phyloP scores from a whole-genome alignment of 2,888 invertebrate species.

The Tiliacea aurago region DNA sequence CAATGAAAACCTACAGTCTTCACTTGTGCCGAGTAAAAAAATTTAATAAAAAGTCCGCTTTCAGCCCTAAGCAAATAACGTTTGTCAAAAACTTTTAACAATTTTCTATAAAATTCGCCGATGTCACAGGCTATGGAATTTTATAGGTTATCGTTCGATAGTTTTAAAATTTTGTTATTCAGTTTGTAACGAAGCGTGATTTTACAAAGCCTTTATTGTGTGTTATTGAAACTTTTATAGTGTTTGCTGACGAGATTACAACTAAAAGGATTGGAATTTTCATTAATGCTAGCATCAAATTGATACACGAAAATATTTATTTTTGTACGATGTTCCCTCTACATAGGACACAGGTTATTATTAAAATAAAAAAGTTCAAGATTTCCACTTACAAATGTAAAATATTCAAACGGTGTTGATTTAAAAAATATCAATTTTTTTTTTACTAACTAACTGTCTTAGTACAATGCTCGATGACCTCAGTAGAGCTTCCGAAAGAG shows the following conservation, averaged over 20 bases:
- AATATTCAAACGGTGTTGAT: too few species aligned
- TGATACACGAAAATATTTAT: background rate
- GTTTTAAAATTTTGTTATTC: slow-evolving; percentile 29
- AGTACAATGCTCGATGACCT: too few species aligned
- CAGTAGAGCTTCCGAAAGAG: too few species aligned
- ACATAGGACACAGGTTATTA: too few species aligned
- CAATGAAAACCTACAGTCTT: slow-evolving; percentile 36
- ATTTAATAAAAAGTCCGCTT: slow-evolving; percentile 32
- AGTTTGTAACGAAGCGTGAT: slow-evolving; percentile 31
- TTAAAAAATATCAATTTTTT: too few species aligned
- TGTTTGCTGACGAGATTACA: slow-evolving; percentile 4
- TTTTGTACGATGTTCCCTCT: background rate
- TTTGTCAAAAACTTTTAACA: slow-evolving; percentile 56
- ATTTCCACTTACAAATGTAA: background rate
- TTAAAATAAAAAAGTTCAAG: too few species aligned
- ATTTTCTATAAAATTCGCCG: slow-evolving; percentile 51
- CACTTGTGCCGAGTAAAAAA: slow-evolving; percentile 29
- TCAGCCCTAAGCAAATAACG: slow-evolving; percentile 56
- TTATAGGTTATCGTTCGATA: slow-evolving; percentile 39
- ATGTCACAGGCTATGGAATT: slow-evolving; percentile 40
- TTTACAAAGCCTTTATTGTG: slow-evolving; percentile 26
- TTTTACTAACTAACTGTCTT: too few species aligned
- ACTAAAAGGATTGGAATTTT: slow-evolving; percentile 11
- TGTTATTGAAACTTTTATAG: slow-evolving; percentile 13
- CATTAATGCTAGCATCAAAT: background rate